Base-by-base conservation (phyloP, 2,113 vertebrate species). In the Lates calcarifer region DNA sequence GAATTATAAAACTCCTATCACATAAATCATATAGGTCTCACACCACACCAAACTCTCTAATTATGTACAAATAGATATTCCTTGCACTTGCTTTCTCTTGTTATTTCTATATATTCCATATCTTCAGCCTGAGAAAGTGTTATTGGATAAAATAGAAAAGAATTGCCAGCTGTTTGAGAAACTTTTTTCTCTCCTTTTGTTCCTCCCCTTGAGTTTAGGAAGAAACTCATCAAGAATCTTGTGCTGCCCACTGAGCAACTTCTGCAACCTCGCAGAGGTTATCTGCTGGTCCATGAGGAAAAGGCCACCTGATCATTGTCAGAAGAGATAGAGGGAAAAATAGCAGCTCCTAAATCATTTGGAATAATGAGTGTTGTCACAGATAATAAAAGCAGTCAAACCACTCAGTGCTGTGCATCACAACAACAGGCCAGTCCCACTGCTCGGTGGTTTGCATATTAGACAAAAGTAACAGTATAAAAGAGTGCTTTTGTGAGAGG, bases 351-450 rank as follows among this genome's bases (percentile, higher is more conserved):
- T 90, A 82, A 91, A 93, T 93, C 82, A 92, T 90, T 84, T 85
- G 81, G 81, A 93, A 85, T 90, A 89, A 92, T 89, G 89, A 90
- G 74, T 56, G 33, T 86, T 92, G 90, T 91, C 91, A 86, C 81
- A 39, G 74, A 64, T 84, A 82, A 92, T 92, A 85, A 87, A 84
- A 79, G 56, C 75, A 76, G 84, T 84, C 86, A 80, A 68, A 84
- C 28, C 39, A 20, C 47, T 65, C 51, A 43, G 24, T 4, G 51
- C 63, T 67, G 66, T 62, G 64, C 89, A 74, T 92, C 82, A 77
- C 82, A 67, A 80, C 78, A 82, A 66, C 60, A 47, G 49, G 49
- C 26, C 53, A 43, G 55, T 57, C 11, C 61, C 60, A 37, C 37
- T 6, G 64, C 57, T 66, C 62, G 17, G 69, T 82, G 61, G 57